A percentile compares a stretch with the other conserved stretches of the same genome.
These are phyloP conservation scores for Aplochiton taeniatus DNA, from an alignment of 2,797 vertebrate species.

Conservation along the genomic window DNA sequence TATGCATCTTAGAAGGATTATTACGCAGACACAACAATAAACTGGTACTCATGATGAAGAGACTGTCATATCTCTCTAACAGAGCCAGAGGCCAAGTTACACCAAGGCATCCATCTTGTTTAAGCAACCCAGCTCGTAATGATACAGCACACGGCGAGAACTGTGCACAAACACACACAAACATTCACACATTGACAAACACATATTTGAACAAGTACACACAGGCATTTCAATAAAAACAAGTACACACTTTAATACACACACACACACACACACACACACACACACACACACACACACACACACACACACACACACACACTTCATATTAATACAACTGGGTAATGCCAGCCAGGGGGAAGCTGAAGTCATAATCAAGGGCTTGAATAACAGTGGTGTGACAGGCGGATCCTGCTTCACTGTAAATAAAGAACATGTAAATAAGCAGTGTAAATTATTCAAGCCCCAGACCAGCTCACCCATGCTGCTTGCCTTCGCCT, in stretches of 20 bases:
- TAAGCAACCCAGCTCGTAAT: constrained; percentile 64
- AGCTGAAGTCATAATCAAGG: constrained; percentile 57
- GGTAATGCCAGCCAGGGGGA: constrained; percentile 53
- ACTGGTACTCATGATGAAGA: constrained; percentile 65
- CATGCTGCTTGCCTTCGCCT: constrained; percentile 30
- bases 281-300: neutral
- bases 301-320: constrained; percentile 4
- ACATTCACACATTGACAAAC: constrained; percentile 20
- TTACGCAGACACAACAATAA: constrained; percentile 70
- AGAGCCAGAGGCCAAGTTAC: constrained; percentile 66
- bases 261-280: constrained; percentile 1
- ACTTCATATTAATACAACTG: constrained; percentile 54
- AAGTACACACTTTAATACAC: constrained; percentile 11
- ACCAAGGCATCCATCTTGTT: constrained; percentile 69
- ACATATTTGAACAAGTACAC: constrained; percentile 21
- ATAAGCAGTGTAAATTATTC: constrained; percentile 65
- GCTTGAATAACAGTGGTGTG: constrained; percentile 64
- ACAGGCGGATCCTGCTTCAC: constrained; percentile 61
- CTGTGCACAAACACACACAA: constrained; percentile 37
- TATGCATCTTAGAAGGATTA: constrained; percentile 29
- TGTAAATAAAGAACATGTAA: constrained; percentile 68
- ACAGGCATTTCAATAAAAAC: constrained; percentile 4
- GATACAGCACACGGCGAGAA: constrained; percentile 46
- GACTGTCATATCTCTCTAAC: constrained; percentile 61
- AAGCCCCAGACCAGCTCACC: constrained; percentile 39